Conservation (phyloP, 2,113 vertebrate genomes). For the Orthonyx spaldingii region DNA sequence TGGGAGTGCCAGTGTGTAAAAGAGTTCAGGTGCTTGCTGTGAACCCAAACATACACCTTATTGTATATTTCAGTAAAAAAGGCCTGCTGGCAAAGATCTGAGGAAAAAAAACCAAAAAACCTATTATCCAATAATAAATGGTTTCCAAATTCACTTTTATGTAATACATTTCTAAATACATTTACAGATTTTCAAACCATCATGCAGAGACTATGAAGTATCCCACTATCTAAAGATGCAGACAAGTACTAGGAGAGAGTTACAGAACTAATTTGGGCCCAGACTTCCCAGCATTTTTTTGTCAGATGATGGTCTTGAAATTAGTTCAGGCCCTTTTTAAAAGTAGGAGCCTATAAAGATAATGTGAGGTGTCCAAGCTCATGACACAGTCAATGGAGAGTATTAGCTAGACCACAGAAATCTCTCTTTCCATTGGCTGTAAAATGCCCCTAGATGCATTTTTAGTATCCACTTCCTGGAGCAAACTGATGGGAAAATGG, state of each 20-base stretch:
- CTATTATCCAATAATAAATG: background rate
- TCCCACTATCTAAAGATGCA: background rate
- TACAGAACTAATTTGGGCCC: background rate
- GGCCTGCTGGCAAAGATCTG: background rate
- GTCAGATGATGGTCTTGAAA: background rate
- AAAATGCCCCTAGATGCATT: background rate
- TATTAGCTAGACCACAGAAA: background rate
- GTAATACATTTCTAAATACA: background rate
- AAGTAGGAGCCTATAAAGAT: background rate
- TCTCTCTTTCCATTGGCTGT: background rate
- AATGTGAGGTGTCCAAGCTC: background rate
- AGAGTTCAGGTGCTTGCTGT: background rate
- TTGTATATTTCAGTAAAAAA: background rate
- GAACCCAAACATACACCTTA: background rate
- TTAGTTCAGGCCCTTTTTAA: background rate
- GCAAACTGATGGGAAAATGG: background rate
- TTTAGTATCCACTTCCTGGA: background rate
- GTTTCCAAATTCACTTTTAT: background rate
- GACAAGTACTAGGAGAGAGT: background rate
- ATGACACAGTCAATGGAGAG: background rate
- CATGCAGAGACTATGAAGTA: background rate
- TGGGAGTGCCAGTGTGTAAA: background rate
- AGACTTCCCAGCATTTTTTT: background rate
- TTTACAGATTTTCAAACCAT: background rate
- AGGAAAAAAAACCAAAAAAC: rapidly evolving